Percentiles rank a stretch among this genome's conserved stretches.
Evolutionary conservation across 1,140 invertebrate species (phyloP).

Genomic region (Pemphigus obesinymphae): DNA sequence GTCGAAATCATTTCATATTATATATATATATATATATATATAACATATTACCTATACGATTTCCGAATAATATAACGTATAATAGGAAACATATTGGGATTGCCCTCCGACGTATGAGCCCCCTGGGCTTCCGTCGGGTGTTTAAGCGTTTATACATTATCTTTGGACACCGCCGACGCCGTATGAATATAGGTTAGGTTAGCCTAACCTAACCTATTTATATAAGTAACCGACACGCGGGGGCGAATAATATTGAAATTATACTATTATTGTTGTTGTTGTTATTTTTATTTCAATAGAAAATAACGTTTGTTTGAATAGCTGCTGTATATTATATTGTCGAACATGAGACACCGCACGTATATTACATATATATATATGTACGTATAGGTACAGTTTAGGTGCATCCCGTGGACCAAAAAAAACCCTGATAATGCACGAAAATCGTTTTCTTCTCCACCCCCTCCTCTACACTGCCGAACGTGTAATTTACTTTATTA

Average conservation of each 20-base stretch:
- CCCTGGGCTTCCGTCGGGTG: background rate
- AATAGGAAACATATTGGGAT: background rate
- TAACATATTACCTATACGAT: background rate
- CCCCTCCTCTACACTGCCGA: background rate
- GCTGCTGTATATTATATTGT: background rate
- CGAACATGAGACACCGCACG: background rate
- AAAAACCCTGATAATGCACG: background rate
- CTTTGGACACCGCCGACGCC: no score
- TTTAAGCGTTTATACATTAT: background rate
- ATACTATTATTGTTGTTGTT: no score
- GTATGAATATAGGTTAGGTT: background rate
- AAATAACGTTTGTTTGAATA: background rate
- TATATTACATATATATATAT: no score
- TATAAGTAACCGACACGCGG: background rate
- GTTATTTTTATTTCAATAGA: background rate
- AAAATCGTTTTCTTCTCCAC: conserved; percentile 3
- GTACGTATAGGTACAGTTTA: no score
- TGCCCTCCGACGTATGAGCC: background rate
- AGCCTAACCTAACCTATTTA: background rate
- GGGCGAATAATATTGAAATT: background rate
- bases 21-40: no score
- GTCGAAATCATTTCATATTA: background rate
- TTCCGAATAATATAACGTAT: background rate
- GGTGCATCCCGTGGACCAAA: background rate
- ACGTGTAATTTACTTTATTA: conserved; percentile 8